These are phyloP conservation scores for Athene noctua DNA, from an alignment of 2,113 vertebrate genomes.

Conservation along the genomic window DNA sequence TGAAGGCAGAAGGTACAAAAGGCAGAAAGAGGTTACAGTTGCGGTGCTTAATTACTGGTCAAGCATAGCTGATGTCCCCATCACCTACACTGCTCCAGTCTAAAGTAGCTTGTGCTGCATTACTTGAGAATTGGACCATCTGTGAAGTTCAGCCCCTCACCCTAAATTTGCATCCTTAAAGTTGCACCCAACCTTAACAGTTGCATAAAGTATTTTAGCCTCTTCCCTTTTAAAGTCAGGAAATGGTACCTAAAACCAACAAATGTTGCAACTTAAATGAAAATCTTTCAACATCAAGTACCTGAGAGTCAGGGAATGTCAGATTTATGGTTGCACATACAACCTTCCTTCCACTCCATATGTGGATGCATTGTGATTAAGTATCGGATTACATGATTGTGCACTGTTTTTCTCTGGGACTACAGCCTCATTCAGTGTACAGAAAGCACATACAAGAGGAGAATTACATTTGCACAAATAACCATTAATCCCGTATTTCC, in stretches of 20 bases:
- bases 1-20: background rate
- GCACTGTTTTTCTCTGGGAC: background rate
- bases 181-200: background rate
- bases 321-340: slow-evolving; percentile 1
- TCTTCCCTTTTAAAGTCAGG: background rate
- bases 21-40: background rate
- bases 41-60: background rate
- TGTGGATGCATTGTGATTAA: background rate
- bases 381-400: background rate
- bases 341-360: background rate
- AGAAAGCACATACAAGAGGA: slow-evolving; percentile 4
- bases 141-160: background rate
- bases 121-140: background rate
- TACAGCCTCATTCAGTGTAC: background rate
- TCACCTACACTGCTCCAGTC: background rate
- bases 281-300: background rate
- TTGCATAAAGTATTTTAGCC: background rate
- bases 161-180: background rate
- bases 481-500: slow-evolving; percentile 31
- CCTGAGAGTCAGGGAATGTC: background rate
- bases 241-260: background rate
- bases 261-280: background rate
- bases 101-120: accelerated
- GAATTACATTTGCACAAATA: slow-evolving; percentile 23
- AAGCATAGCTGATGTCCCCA: background rate